Percentiles rank a stretch among this genome's conserved stretches.
Evolutionary conservation across 2,113 vertebrate genomes (phyloP).

Genomic region (Bucco capensis): DNA sequence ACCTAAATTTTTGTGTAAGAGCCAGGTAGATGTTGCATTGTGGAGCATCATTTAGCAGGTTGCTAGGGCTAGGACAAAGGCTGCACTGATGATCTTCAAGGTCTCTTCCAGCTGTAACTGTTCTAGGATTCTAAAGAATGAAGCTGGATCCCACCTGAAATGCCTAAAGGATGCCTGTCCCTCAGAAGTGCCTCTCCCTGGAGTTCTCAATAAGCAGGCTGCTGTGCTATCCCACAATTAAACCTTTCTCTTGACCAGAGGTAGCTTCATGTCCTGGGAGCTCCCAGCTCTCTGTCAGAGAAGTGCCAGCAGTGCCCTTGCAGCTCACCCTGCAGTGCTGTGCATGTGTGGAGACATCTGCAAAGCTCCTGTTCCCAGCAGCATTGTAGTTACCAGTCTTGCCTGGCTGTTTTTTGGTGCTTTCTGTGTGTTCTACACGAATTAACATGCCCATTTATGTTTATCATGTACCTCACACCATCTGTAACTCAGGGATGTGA

Average conservation of each 20-base stretch:
- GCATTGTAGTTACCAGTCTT: conserved; percentile 26
- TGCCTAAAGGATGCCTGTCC: neutral
- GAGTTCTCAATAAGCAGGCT: neutral
- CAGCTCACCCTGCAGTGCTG: conserved; percentile 66
- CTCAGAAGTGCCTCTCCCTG: neutral
- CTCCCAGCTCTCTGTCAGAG: conserved; percentile 47
- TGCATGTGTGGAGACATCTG: conserved; percentile 62
- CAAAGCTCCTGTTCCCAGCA: conserved; percentile 20
- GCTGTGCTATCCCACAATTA: neutral
- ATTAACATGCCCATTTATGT: conserved; percentile 27
- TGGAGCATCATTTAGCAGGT: too few relatives aligned
- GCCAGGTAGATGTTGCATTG: too few relatives aligned
- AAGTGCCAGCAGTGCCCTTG: conserved; percentile 64
- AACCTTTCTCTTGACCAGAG: conserved; percentile 33
- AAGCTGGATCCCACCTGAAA: neutral
- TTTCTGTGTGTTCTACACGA: conserved; percentile 30
- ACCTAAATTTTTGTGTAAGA: too few relatives aligned
- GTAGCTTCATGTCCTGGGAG: conserved; percentile 36
- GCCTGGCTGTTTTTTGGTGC: conserved; percentile 47
- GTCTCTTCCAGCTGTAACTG: too few relatives aligned
- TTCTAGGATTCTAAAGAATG: too few relatives aligned
- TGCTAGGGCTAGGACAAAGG: too few relatives aligned
- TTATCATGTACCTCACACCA: conserved; percentile 42
- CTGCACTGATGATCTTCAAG: too few relatives aligned
- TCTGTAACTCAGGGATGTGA: conserved; percentile 54